A percentile compares a stretch with the other conserved stretches of the same genome.
Evolutionary conservation across 2,113 vertebrate genomes (phyloP).

Genomic region (Strix uralensis): DNA sequence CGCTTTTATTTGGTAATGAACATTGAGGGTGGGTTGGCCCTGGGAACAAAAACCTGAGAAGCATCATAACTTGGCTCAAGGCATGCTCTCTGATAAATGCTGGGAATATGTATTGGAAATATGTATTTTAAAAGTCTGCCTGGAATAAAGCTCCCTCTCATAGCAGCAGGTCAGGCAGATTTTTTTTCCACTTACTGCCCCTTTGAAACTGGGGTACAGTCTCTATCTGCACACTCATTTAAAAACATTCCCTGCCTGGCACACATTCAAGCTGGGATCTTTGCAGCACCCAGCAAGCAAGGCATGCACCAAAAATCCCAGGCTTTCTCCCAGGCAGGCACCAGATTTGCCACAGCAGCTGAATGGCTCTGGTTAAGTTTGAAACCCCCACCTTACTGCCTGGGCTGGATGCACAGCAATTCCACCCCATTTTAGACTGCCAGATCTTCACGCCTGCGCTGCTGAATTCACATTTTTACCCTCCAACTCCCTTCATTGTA

Average conservation of each 20-base stretch:
- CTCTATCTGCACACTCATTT: background rate
- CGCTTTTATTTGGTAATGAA: conserved; percentile 51
- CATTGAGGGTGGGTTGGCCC: conserved; percentile 10
- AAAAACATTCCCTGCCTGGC: background rate
- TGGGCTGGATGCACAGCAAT: background rate
- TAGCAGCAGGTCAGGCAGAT: background rate
- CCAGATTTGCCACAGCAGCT: background rate
- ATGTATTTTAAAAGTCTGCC: background rate
- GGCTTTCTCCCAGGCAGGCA: background rate
- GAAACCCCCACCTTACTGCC: background rate
- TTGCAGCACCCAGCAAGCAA: background rate
- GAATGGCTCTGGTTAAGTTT: background rate
- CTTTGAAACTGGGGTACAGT: background rate
- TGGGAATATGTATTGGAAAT: background rate
- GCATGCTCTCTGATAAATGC: background rate
- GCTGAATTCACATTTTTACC: background rate
- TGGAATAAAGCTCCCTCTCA: background rate
- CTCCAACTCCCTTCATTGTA: background rate
- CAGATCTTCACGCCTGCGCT: fast-evolving
- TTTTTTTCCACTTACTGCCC: background rate
- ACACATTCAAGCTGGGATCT: background rate
- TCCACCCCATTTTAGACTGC: background rate
- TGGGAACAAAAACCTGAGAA: conserved; percentile 25
- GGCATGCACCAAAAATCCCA: background rate
- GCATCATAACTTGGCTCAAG: conserved; percentile 18